Conservation (phyloP, 2,797 vertebrate genomes). For the Smutsia gigantea region DNA sequence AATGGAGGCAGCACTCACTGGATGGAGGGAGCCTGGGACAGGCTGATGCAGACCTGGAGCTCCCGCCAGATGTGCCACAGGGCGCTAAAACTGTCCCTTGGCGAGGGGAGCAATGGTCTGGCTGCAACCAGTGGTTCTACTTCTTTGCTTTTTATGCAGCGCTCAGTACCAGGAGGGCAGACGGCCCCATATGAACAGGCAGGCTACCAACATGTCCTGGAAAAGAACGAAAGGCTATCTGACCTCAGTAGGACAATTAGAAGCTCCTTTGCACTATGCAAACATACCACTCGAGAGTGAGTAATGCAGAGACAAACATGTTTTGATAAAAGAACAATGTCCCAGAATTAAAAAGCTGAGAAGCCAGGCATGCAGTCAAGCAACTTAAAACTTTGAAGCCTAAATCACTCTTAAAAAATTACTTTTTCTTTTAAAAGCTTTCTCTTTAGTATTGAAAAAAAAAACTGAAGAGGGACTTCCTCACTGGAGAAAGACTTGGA, state of each 20-base stretch:
- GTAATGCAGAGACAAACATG: conserved; percentile 1
- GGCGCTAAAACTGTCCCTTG: neutral
- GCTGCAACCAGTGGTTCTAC: neutral
- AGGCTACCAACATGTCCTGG: conserved; percentile 29
- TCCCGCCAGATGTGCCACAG: neutral
- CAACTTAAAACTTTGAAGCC: conserved; percentile 30
- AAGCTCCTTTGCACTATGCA: conserved; percentile 27
- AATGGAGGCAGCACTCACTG: neutral
- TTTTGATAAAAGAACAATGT: neutral
- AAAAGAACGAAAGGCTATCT: conserved; percentile 1
- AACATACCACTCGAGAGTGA: neutral
- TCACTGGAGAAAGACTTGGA: conserved; percentile 14
- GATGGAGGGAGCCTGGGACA: neutral
- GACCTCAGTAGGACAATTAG: conserved; percentile 43
- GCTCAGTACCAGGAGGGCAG: neutral
- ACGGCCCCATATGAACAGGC: neutral
- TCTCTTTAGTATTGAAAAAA: neutral
- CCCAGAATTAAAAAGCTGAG: neutral
- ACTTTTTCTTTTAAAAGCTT: neutral
- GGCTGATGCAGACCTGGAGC: neutral
- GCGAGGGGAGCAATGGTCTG: neutral
- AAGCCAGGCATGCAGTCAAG: neutral
- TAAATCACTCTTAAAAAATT: conserved; percentile 36
- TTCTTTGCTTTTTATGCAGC: neutral
- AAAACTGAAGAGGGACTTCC: neutral